Base-by-base conservation (phyloP, 2,797 vertebrate genomes). In the Coregonus suidteri region DNA sequence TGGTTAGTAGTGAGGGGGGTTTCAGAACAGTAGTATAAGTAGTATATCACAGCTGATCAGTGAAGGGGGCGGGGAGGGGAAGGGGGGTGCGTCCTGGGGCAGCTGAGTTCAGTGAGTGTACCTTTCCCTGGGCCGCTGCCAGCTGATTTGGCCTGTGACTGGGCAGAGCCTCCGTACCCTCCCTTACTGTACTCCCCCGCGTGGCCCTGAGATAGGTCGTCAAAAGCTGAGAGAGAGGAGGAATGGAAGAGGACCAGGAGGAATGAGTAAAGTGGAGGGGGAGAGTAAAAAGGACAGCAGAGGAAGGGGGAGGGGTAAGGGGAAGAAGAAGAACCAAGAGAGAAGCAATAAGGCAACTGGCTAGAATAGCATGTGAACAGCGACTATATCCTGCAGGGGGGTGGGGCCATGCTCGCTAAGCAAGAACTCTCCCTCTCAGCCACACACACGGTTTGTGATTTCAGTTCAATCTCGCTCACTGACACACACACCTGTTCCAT, bases 171-270 rank as follows among this genome's bases (percentile, higher is more conserved):
- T 90, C 95, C 95, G 88, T 98, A 99, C 85, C 95, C 96, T 89
- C 96, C 96, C 94, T 99, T 99, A 93, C 92, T 95, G 92, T 98
- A 99, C 85, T 99, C 98, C 86, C 95, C 97, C 79, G 92, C 95
- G 0, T 97, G 95, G 88, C 95, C 97, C 93, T 98, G 97, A 69
- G 96, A 95, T 90, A 99, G 92, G 92, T 99, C 98, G 65, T 99
- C 98, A 74, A 98, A 99, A 89, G 96, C 98, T 99, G 92, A 90
- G 0, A 4, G 0, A 4, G 35, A 47, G 41, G 78, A 25, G 15
- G 62, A 34, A 62, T 15, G n/a, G 59, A 4, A 16, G 85, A 86
- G 79, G 79, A 76, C 73, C 66, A 87, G 84, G 25, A 79, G 53
- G 87, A 73, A 78, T 79, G 75, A 30, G 78, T 76, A 52, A 82